Percentiles rank a stretch among this genome's conserved stretches.
Conservation (phyloP, 2,888 invertebrate species). For the Macrosoma leucophasiata region DNA sequence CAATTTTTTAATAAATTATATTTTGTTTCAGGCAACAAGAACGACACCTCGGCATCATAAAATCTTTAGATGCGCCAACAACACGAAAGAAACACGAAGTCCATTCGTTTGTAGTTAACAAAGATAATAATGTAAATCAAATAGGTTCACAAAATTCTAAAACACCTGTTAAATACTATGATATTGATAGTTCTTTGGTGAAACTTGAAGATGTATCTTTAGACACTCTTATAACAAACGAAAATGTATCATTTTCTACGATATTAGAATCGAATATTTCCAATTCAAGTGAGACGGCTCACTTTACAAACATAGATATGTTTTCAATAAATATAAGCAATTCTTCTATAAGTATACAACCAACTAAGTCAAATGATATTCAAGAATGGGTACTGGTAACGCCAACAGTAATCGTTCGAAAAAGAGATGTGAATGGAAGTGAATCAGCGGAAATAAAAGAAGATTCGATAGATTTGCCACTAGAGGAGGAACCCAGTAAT, state of each 20-base stretch:
- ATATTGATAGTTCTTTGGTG: constrained; percentile 41
- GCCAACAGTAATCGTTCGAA: constrained; percentile 48
- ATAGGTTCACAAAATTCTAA: constrained; percentile 35
- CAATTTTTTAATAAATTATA: constrained; percentile 3
- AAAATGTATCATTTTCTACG: constrained; percentile 14
- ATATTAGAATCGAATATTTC: constrained; percentile 11
- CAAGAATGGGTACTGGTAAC: constrained; percentile 60
- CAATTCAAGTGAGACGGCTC: constrained; percentile 10
- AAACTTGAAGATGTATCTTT: constrained; percentile 23
- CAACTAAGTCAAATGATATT: constrained; percentile 45
- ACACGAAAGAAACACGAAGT: constrained; percentile 67
- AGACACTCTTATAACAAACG: constrained; percentile 16
- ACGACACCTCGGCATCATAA: constrained; percentile 83
- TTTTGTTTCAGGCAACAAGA: constrained; percentile 82
- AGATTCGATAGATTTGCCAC: constrained; percentile 57
- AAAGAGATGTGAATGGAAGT: constrained; percentile 47
- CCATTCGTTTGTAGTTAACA: constrained; percentile 61
- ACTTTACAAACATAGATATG: constrained; percentile 33
- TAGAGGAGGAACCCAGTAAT: constrained; percentile 53
- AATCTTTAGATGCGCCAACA: constrained; percentile 64
- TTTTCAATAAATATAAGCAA: constrained; percentile 34
- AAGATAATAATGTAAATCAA: constrained; percentile 42
- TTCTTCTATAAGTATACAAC: constrained; percentile 36
- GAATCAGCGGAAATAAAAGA: constrained; percentile 37
- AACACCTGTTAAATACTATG: constrained; percentile 45